Percentiles rank a stretch among this genome's conserved stretches.
These are phyloP conservation scores for Syrmaticus mikado DNA, from an alignment of 2,113 vertebrate genomes.

Conservation along the genomic window DNA sequence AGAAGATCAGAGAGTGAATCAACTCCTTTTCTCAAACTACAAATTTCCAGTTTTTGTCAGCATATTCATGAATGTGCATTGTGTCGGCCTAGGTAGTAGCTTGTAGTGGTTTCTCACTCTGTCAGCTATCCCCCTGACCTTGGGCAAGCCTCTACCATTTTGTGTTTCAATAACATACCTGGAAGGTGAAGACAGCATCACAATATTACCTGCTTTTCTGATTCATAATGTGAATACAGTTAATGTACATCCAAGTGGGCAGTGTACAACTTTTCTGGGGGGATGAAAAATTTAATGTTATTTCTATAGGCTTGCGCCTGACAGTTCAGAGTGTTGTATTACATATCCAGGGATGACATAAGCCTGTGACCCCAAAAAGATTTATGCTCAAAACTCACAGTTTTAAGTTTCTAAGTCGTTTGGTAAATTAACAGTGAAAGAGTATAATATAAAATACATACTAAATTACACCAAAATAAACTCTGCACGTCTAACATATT, in stretches of 20 bases:
- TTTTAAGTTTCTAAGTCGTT: neutral
- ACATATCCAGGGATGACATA: neutral
- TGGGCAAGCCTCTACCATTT: neutral
- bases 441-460: neutral
- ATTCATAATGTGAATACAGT: neutral
- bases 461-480: neutral
- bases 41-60: neutral
- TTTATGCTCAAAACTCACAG: neutral
- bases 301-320: neutral
- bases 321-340: neutral
- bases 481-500: neutral
- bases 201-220: constrained; percentile 44
- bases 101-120: neutral
- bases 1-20: neutral
- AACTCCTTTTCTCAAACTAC: neutral
- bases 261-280: neutral
- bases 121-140: neutral
- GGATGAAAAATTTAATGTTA: neutral
- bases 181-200: neutral
- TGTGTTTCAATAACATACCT: neutral
- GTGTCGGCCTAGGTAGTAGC: neutral
- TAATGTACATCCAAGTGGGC: constrained; percentile 28
- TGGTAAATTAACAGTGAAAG: neutral
- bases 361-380: neutral
- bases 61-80: neutral